Conservation (phyloP, 2,888 invertebrate genomes). For the Anodontia alba region DNA sequence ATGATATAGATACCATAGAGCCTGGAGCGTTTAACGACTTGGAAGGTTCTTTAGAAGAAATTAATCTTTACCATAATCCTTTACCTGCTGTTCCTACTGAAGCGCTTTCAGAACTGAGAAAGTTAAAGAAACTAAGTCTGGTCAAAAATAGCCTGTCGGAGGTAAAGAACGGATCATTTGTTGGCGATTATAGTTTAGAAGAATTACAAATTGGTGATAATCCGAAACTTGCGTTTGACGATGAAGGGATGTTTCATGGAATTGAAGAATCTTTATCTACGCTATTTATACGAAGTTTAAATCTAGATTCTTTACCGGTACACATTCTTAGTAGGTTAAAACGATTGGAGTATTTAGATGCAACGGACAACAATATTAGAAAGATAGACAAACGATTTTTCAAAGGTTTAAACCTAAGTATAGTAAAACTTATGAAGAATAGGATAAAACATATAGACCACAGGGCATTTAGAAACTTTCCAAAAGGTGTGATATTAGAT, state of each 20-base stretch:
- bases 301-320: conserved; percentile 54
- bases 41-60: conserved; percentile 57
- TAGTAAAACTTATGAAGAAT: conserved; percentile 51
- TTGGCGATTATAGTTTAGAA: conserved; percentile 50
- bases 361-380: conserved; percentile 58
- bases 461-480: conserved; percentile 49
- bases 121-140: conserved; percentile 53
- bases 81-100: conserved; percentile 56
- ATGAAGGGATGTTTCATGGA: conserved; percentile 61
- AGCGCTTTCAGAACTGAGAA: conserved; percentile 52
- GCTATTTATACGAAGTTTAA: conserved; percentile 57
- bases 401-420: conserved; percentile 37
- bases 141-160: conserved; percentile 43
- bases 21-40: conserved; percentile 58
- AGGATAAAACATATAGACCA: conserved; percentile 53
- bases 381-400: conserved; percentile 60
- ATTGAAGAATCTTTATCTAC: conserved; percentile 63
- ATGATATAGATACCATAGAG: conserved; percentile 62
- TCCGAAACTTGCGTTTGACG: conserved; percentile 42
- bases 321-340: conserved; percentile 42
- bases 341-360: conserved; percentile 58
- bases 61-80: conserved; percentile 64
- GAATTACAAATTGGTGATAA: conserved; percentile 57
- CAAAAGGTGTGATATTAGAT: conserved; percentile 52
- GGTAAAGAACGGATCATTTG: conserved; percentile 56